Base-by-base conservation (phyloP, 2,888 invertebrate species). In the Pinctada fucata region DNA sequence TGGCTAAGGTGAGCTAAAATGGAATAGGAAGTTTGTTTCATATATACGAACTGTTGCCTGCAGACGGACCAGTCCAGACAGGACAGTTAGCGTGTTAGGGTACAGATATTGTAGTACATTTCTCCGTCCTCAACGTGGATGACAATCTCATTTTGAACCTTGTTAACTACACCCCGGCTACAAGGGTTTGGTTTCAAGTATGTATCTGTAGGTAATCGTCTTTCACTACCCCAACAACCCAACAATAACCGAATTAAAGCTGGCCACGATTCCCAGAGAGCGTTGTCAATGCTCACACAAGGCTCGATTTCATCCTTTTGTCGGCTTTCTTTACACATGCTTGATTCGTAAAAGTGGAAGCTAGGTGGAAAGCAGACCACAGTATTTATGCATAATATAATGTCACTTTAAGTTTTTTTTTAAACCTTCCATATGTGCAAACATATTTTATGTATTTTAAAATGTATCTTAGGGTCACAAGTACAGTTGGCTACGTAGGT, bases 251-350 rank as follows among this genome's bases (percentile, higher is more conserved):
- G 13, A 10, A 10, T 58, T 10, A 58, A 58, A 10, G 8, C 13
- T 58, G 8, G 8, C 8, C 58, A 10, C 8, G 6, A 58, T 58
- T 58, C 58, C 58, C 58, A 58, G 58, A 58, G 58, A 58, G 58
- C 6, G 6, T 58, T 58, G 13, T 58, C 8, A 58, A 58, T 13
- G 58, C 58, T 58, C 13, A 58, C 31, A 31, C 58, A 10, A 58
- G 58, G 58, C 13, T 58, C 58, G 58, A 58, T 58, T 58, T 58
- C 58, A 58, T 58, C 58, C 58, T 58, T 58, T 58, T 58, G 58
- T 10, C 6, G 13, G 13, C 13, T 58, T 58, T 58, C 58, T 58
- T 58, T 10, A 58, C 8, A 58, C 6, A 6, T 58, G 58, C 58
- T 58, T 58, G 58, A 10, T 10, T 58, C 58, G 6, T 58, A 6